A percentile compares a stretch with the other conserved stretches of the same genome.
Evolutionary conservation across 2,113 vertebrate species (phyloP).

Genomic region (Solea solea): DNA sequence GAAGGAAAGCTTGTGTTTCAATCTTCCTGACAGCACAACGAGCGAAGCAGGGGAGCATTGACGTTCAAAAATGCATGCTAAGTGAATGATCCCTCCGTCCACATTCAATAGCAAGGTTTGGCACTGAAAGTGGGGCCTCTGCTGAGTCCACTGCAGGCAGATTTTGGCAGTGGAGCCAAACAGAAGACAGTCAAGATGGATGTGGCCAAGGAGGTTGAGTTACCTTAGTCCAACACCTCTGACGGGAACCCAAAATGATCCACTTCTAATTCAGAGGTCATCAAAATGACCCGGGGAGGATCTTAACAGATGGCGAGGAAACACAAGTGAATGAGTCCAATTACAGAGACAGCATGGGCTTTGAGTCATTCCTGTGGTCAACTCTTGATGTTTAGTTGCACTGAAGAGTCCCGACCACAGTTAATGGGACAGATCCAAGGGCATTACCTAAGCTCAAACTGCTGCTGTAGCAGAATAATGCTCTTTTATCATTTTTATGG

Average conservation of each 20-base stretch:
- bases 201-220: conserved; percentile 40
- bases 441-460: conserved; percentile 60
- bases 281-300: conserved; percentile 39
- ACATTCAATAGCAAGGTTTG: conserved; percentile 44
- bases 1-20: conserved; percentile 47
- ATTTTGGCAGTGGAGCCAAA: conserved; percentile 31
- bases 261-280: conserved; percentile 35
- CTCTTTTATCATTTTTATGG: conserved; percentile 50
- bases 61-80: conserved; percentile 45
- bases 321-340: conserved; percentile 35
- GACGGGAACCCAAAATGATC: conserved; percentile 43
- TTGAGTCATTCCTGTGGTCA: conserved; percentile 67
- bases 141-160: conserved; percentile 38
- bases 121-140: conserved; percentile 34
- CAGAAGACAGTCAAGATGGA: conserved; percentile 53
- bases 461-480: conserved; percentile 53
- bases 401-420: conserved; percentile 56
- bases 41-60: conserved; percentile 45
- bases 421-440: conserved; percentile 59
- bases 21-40: conserved; percentile 60
- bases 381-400: conserved; percentile 52
- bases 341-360: conserved; percentile 37
- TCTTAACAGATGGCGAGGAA: conserved; percentile 44
- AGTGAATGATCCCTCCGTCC: conserved; percentile 42
- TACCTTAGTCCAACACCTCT: conserved; percentile 50